Base-by-base conservation (phyloP, 1,140 invertebrate species). In the Drosophila takahashii region DNA sequence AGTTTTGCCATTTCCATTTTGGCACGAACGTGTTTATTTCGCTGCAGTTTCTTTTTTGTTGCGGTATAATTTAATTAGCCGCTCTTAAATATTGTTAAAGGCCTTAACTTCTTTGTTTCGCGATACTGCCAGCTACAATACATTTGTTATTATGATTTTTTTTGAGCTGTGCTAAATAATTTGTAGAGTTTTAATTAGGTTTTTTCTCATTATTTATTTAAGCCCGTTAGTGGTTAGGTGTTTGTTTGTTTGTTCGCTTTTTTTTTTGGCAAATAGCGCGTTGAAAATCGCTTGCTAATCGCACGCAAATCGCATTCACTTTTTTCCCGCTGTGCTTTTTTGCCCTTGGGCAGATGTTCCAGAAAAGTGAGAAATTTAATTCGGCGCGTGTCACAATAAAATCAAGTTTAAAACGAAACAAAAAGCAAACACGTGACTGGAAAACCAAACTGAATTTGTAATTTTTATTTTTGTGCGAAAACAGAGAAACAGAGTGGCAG, bases 341-440 rank as follows among this genome's bases (percentile, higher is more conserved):
- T 58, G 45, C 42, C 54, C 64, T 48, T 47, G 70, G n/a, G 32
- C 18, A 45, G 9, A 41, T 69, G 18, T 57, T 47, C 34, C 16
- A 27, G 7, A 36, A 76, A 56, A 64, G 32, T 32, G 16, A 52
- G 29, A 42, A 72, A 44, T 73, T 57, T 53, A 54, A 80, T 36
- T 61, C 65, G 13, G 48, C 52, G 67, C 77, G 81, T 81, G 58
- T 58, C 39, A 65, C 39, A 57, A 61, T 58, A 77, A 70, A 70
- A 86, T 70, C 39, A 50, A 70, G 58, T 65, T 60, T 59, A 41
- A 78, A 77, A 57, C 71, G 32, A 64, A 47, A 56, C 57, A 72
- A 85, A 84, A 79, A 53, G 41, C 54, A 15, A 66, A 62, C 77
- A 87, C 81, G 83, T 85, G 81, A 85, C 83, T 62, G 57, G 57